Evolutionary conservation across 2,888 invertebrate species (phyloP).

Genomic region (Syrista parreyssii): DNA sequence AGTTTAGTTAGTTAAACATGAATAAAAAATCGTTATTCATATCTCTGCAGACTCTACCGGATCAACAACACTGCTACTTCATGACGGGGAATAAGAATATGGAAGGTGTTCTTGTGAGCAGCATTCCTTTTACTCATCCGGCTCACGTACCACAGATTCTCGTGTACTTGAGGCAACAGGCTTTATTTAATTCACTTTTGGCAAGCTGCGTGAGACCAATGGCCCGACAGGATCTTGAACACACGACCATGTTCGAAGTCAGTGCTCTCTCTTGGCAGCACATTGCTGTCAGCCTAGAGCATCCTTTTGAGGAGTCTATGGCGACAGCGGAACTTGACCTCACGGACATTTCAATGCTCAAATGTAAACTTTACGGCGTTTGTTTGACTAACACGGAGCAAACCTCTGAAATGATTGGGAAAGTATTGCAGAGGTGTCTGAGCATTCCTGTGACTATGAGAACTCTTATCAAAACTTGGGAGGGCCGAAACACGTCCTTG

Average conservation of each 20-base stretch:
- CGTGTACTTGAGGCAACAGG: slow-evolving; percentile 86
- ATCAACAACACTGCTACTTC: slow-evolving; percentile 94
- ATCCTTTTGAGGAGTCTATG: slow-evolving; percentile 92
- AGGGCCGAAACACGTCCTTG: slow-evolving; percentile 73
- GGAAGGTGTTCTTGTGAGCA: slow-evolving; percentile 80
- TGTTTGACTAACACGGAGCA: slow-evolving; percentile 63
- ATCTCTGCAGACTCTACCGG: slow-evolving; percentile 81
- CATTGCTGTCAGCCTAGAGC: slow-evolving; percentile 90
- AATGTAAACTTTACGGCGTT: slow-evolving; percentile 79
- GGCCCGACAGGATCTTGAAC: slow-evolving; percentile 80
- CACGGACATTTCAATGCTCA: slow-evolving; percentile 81
- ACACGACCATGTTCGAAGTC: slow-evolving; percentile 90
- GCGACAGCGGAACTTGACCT: slow-evolving; percentile 92
- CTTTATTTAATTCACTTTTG: slow-evolving; percentile 89
- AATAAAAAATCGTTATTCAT: neutral
- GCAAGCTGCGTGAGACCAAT: slow-evolving; percentile 89
- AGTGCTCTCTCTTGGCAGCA: slow-evolving; percentile 90
- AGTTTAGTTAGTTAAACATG: slow-evolving; percentile 1
- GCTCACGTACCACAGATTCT: slow-evolving; percentile 91
- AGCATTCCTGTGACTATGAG: slow-evolving; percentile 94
- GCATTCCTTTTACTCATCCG: slow-evolving; percentile 94
- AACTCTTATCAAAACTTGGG: slow-evolving; percentile 87
- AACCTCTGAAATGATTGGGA: slow-evolving; percentile 71
- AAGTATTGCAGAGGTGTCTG: slow-evolving; percentile 86
- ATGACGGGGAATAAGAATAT: slow-evolving; percentile 84